Conservation (phyloP, 2,797 vertebrate genomes). For the Hoplostethus atlanticus region DNA sequence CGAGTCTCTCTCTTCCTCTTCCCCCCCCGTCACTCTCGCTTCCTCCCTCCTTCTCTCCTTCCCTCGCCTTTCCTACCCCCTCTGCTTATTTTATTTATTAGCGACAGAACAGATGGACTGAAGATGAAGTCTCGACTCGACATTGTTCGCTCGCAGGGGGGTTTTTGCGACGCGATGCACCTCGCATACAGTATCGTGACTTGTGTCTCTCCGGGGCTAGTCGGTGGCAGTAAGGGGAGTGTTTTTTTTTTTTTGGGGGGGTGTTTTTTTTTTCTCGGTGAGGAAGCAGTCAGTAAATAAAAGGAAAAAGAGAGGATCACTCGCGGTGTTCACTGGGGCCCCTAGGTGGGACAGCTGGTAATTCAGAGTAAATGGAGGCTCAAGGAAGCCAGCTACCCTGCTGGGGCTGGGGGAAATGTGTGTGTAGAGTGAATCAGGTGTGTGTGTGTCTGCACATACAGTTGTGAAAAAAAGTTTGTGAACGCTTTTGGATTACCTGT, state of each 20-base stretch:
- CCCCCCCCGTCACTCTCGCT: too few relatives aligned
- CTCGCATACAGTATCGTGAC: conserved; percentile 19
- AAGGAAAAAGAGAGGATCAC: conserved; percentile 55
- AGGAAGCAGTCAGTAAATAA: conserved; percentile 66
- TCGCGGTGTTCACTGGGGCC: conserved; percentile 40
- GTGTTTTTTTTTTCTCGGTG: conserved; percentile 45
- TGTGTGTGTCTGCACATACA: not conserved
- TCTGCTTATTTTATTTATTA: not conserved
- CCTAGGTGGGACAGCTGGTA: conserved; percentile 63
- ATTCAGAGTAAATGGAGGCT: conserved; percentile 71
- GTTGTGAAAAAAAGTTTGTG: too few relatives aligned
- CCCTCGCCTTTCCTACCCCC: not conserved
- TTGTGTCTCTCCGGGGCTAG: conserved; percentile 7
- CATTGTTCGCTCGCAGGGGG: conserved; percentile 16
- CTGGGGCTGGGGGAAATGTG: conserved; percentile 38
- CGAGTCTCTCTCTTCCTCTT: conserved; percentile 8
- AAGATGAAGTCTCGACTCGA: conserved; percentile 22
- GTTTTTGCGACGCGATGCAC: conserved; percentile 15
- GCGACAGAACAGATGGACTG: conserved; percentile 19
- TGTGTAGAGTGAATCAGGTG: conserved; percentile 22
- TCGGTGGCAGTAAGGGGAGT: conserved; percentile 1
- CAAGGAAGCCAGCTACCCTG: conserved; percentile 54
- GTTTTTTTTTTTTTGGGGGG: not conserved
- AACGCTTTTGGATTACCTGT: too few relatives aligned
- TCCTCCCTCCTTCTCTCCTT: not conserved